phyloP scores from a whole-genome alignment of 2,888 invertebrate species.

The Notodonta dromedarius region DNA sequence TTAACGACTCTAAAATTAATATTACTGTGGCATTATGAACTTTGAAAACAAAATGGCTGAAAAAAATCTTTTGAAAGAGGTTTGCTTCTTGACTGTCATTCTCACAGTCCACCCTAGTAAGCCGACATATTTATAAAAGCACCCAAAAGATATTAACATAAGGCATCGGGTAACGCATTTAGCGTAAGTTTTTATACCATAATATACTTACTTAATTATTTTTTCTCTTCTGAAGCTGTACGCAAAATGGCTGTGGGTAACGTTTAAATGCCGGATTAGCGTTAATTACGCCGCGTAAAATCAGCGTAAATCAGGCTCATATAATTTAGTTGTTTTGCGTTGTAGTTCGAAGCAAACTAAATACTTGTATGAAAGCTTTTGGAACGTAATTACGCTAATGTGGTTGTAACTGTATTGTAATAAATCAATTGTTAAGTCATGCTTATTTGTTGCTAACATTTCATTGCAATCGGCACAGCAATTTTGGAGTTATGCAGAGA shows the following conservation, averaged over 20 bases:
- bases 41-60: no score
- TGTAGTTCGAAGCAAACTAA: background rate
- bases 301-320: background rate
- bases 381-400: background rate
- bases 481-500: background rate
- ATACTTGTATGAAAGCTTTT: background rate
- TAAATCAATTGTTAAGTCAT: background rate
- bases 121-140: no score
- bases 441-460: background rate
- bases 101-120: no score
- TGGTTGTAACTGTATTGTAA: background rate
- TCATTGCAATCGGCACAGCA: background rate
- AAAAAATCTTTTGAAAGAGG: no score
- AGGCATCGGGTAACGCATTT: conserved; percentile 65
- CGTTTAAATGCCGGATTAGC: conserved; percentile 4
- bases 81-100: no score
- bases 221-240: conserved; percentile 28
- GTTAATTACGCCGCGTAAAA: background rate
- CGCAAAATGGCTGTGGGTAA: conserved; percentile 49
- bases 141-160: no score
- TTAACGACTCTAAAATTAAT: background rate
- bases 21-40: background rate
- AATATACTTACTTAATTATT: background rate
- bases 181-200: conserved; percentile 35
- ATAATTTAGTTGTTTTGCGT: no score